A percentile compares a stretch with the other conserved stretches of the same genome.
Evolutionary conservation across 2,797 vertebrate species (phyloP).

Genomic region (Cirrhinus mrigala): DNA sequence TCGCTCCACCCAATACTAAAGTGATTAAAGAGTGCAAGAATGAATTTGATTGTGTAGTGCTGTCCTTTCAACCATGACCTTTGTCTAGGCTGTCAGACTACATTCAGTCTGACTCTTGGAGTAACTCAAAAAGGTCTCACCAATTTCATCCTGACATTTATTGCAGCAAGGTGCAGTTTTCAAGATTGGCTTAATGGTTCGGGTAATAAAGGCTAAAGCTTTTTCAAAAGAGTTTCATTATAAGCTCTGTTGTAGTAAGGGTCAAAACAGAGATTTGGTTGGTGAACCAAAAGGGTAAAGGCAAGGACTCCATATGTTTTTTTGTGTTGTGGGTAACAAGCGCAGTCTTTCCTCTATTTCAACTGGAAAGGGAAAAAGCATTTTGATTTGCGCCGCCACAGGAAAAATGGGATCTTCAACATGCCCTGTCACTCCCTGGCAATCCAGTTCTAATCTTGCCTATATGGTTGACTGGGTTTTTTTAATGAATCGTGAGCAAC

Average conservation of each 20-base stretch:
- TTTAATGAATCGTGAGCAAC: slow-evolving; percentile 75
- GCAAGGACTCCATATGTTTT: slow-evolving; percentile 54
- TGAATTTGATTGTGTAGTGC: slow-evolving; percentile 69
- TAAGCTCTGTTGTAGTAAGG: slow-evolving; percentile 53
- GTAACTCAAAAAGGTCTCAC: slow-evolving; percentile 48
- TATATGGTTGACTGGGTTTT: slow-evolving; percentile 70
- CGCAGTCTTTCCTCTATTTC: slow-evolving; percentile 26
- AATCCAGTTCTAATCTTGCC: slow-evolving; percentile 62
- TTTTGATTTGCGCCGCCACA: slow-evolving; percentile 55
- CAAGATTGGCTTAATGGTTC: slow-evolving; percentile 53
- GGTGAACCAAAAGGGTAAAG: slow-evolving; percentile 62
- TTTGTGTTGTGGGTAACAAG: slow-evolving; percentile 3
- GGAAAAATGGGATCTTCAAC: slow-evolving; percentile 59
- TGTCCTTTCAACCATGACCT: slow-evolving; percentile 62
- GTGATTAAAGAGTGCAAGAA: slow-evolving; percentile 78
- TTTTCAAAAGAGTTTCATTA: slow-evolving; percentile 51
- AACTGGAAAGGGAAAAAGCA: slow-evolving; percentile 37
- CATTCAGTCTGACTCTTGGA: slow-evolving; percentile 38
- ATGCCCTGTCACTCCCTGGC: slow-evolving; percentile 66
- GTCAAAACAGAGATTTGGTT: slow-evolving; percentile 47
- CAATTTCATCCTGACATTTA: slow-evolving; percentile 69
- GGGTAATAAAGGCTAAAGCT: slow-evolving; percentile 68
- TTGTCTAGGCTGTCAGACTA: slow-evolving; percentile 57
- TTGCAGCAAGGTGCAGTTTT: slow-evolving; percentile 55
- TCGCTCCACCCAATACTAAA: slow-evolving; percentile 40